These are phyloP conservation scores for Bombus breviceps DNA, from an alignment of 1,140 invertebrate species.

Conservation along the genomic window DNA sequence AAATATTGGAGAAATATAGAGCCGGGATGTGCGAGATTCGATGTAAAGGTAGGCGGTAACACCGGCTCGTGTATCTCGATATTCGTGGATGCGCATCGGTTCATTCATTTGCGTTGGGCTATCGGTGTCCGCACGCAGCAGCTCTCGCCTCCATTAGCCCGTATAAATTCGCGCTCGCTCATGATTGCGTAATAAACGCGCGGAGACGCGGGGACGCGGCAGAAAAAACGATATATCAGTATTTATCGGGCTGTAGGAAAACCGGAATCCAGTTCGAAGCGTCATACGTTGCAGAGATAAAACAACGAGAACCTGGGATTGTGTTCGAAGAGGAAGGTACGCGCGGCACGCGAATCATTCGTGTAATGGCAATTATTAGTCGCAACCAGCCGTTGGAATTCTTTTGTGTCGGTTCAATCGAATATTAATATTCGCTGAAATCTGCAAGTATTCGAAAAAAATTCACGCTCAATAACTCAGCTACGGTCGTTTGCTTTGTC, in stretches of 20 bases:
- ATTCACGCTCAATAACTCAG: not conserved
- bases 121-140: conserved; percentile 19
- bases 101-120: conserved; percentile 33
- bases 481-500: not conserved
- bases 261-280: not conserved
- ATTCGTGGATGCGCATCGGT: conserved; percentile 39
- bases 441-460: not conserved
- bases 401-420: not conserved
- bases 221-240: conserved; percentile 53
- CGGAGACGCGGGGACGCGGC: not conserved
- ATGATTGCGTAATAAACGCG: conserved; percentile 61
- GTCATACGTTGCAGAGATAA: not conserved
- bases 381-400: not conserved
- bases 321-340: not conserved
- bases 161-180: conserved; percentile 51
- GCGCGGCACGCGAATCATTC: not conserved
- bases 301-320: not conserved
- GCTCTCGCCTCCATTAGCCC: conserved; percentile 48
- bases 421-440: not conserved
- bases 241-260: conserved; percentile 50
- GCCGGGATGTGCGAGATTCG: no score
- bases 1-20: not conserved
- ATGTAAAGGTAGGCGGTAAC: not conserved
- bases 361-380: not conserved
- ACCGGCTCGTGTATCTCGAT: conserved; percentile 26